Evolutionary conservation across 2,113 vertebrate genomes (phyloP).

Genomic region (Malurus alboscapulatus): DNA sequence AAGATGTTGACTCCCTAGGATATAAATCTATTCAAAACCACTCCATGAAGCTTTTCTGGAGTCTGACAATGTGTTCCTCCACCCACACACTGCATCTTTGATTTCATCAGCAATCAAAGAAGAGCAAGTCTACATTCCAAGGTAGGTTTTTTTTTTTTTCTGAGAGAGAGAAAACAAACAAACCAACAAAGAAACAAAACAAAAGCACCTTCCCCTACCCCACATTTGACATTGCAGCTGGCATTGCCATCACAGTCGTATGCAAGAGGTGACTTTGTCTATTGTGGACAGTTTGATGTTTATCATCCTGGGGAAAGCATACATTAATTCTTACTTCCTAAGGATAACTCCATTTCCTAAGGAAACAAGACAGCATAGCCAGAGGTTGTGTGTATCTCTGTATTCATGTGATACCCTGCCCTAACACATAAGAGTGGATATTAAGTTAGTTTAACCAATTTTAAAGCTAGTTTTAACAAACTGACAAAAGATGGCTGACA

Average conservation of each 20-base stretch:
- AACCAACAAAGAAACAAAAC: neutral
- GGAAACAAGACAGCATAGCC: neutral
- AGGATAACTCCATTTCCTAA: neutral
- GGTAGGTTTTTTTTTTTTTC: neutral
- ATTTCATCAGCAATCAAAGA: neutral
- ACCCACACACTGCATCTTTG: neutral
- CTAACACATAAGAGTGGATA: neutral
- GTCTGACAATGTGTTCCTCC: neutral
- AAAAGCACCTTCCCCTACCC: neutral
- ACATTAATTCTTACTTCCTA: neutral
- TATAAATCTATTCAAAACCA: neutral
- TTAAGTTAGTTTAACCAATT: neutral
- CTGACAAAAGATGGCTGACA: neutral
- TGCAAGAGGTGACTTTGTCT: neutral
- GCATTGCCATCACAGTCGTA: neutral
- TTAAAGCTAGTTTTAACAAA: neutral
- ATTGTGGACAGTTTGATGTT: neutral
- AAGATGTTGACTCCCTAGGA: neutral
- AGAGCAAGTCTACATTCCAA: neutral
- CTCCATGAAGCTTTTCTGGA: neutral
- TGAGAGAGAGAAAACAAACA: neutral
- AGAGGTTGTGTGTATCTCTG: fast-evolving
- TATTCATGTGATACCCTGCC: neutral
- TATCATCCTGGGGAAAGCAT: neutral
- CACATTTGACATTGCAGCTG: neutral